These are phyloP conservation scores for Dasypus novemcinctus DNA, from an alignment of 2,113 vertebrate species.

Conservation along the genomic window DNA sequence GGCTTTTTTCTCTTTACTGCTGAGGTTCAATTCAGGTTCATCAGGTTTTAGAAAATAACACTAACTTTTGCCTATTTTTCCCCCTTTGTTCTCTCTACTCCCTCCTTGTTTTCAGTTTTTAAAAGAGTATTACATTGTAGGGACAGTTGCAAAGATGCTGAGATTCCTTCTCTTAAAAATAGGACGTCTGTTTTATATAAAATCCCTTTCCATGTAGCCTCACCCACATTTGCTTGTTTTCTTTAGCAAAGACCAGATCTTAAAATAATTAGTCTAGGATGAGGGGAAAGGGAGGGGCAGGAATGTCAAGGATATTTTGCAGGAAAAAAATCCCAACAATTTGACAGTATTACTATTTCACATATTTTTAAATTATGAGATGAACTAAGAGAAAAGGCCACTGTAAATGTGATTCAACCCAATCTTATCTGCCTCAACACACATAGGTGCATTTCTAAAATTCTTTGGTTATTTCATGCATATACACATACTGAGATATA, in stretches of 20 bases:
- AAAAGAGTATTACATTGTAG: neutral
- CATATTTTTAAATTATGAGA: conserved; percentile 17
- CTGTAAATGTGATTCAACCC: neutral
- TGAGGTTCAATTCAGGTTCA: neutral
- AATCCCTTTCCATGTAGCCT: conserved; percentile 21
- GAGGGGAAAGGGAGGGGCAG: neutral
- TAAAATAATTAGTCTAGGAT: conserved; percentile 68
- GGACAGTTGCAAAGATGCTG: neutral
- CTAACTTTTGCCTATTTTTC: neutral
- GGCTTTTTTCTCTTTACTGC: conserved; percentile 36
- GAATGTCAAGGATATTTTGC: neutral
- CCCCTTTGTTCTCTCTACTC: neutral
- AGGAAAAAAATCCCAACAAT: neutral
- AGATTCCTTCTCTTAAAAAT: conserved; percentile 55
- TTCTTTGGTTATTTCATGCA: neutral
- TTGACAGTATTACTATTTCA: conserved; percentile 53
- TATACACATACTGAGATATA: neutral
- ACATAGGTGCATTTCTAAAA: neutral
- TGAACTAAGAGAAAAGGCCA: conserved; percentile 3
- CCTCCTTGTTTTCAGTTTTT: neutral
- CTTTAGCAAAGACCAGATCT: conserved; percentile 37
- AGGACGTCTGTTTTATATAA: conserved; percentile 62
- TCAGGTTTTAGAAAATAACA: neutral
- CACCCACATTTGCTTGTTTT: conserved; percentile 56
- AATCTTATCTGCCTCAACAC: neutral